Evolutionary conservation across 2,888 invertebrate genomes (phyloP).

Genomic region (Pristionchus japonicus): DNA sequence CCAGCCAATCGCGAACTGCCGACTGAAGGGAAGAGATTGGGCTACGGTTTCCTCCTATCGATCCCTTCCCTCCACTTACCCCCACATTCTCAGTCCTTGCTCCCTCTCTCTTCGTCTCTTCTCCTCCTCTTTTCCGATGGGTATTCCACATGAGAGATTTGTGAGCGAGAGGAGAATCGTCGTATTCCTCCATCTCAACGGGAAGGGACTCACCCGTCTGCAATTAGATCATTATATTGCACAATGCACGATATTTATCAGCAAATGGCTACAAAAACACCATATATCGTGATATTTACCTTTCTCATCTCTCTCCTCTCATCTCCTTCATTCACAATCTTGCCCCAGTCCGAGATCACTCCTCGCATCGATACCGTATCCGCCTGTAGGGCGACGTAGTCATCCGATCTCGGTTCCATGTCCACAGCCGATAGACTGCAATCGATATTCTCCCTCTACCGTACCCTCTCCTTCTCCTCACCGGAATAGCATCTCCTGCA

Average conservation of each 20-base stretch:
- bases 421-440: constrained; percentile 28
- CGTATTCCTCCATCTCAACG: constrained; percentile 57
- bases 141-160: constrained; percentile 51
- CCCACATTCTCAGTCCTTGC: not conserved
- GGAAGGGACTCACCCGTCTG: constrained; percentile 56
- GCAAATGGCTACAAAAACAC: too few relatives aligned
- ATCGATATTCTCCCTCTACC: not conserved
- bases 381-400: constrained; percentile 21
- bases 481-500: constrained; percentile 43
- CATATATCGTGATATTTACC: too few relatives aligned
- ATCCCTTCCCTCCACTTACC: constrained; percentile 1
- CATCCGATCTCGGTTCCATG: constrained; percentile 19
- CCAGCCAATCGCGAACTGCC: constrained; percentile 41
- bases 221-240: too few relatives aligned
- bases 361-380: constrained; percentile 19
- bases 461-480: constrained; percentile 5
- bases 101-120: constrained; percentile 14
- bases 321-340: constrained; percentile 10
- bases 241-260: too few relatives aligned
- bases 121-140: constrained; percentile 28
- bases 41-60: not conserved
- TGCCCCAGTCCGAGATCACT: constrained; percentile 19
- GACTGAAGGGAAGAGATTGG: constrained; percentile 11
- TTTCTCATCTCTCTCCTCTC: constrained; percentile 22
- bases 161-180: constrained; percentile 55